Conservation (phyloP, 37 sponge, comb jelly and placozoan species). For the Agelas oroides region DNA sequence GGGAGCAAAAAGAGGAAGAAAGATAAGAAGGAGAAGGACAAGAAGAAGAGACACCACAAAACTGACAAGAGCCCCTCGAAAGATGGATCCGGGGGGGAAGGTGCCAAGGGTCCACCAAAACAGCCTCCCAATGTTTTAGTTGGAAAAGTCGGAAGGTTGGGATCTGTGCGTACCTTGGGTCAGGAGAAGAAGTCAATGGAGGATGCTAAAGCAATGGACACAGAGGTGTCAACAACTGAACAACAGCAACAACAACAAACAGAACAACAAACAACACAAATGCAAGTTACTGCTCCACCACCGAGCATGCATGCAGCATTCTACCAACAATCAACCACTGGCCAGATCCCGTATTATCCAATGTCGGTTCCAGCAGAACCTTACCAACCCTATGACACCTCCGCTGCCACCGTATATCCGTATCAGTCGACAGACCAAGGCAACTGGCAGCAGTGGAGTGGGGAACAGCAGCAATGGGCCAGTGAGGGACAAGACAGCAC, state of each 20-base stretch:
- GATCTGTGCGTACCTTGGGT: conserved; percentile 28
- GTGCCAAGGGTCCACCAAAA: neutral
- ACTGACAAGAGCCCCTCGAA: neutral
- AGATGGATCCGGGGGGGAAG: conserved; percentile 8
- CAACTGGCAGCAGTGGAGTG: neutral
- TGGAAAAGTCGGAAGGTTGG: conserved; percentile 28
- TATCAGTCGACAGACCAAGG: no score
- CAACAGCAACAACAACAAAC: no score
- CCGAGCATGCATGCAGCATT: neutral
- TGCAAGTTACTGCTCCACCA: neutral
- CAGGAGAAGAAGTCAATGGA: conserved; percentile 15
- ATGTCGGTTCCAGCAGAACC: neutral
- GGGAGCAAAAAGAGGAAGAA: conserved; percentile 28
- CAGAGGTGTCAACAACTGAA: neutral
- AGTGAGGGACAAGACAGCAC: no score
- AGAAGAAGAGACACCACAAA: neutral
- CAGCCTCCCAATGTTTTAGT: conserved; percentile 31
- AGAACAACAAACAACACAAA: no score
- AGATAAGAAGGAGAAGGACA: conserved; percentile 27
- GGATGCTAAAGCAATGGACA: neutral
- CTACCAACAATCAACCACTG: conserved; percentile 20
- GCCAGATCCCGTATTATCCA: conserved; percentile 19
- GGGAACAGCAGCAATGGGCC: neutral
- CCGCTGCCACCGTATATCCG: neutral
- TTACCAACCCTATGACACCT: neutral